Conservation (phyloP, 2,797 vertebrate species). For the Salmo trutta region DNA sequence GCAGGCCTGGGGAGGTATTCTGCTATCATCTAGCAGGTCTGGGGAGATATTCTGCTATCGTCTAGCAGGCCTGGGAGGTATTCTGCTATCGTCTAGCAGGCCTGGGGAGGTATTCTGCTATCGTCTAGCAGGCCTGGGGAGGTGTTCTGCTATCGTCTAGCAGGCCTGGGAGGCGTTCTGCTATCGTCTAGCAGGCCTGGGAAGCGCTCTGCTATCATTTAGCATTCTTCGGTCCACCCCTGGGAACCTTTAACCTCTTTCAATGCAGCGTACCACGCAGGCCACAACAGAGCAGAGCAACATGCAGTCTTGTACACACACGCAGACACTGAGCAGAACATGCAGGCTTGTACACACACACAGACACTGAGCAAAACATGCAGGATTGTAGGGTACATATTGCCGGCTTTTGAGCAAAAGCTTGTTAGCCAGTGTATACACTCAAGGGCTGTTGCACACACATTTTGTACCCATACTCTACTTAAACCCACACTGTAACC, state of each 20-base stretch:
- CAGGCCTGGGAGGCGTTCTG: background rate
- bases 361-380: background rate
- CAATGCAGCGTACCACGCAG: conserved; percentile 6
- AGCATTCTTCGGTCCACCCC: conserved; percentile 1
- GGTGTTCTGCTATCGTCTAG: too few relatives aligned
- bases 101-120: too few relatives aligned
- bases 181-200: background rate
- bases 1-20: too few relatives aligned
- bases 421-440: background rate
- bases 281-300: background rate
- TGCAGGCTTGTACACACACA: background rate
- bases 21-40: too few relatives aligned
- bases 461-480: too few relatives aligned
- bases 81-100: too few relatives aligned
- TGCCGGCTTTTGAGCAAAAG: background rate
- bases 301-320: background rate
- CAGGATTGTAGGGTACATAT: background rate
- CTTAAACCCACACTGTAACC: background rate
- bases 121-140: too few relatives aligned
- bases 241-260: conserved; percentile 42
- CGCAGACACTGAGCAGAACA: background rate
- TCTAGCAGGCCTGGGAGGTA: too few relatives aligned
- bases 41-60: too few relatives aligned
- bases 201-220: too few relatives aligned
- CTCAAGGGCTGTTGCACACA: too few relatives aligned